Evolutionary conservation across 2,797 vertebrate genomes (phyloP).

Genomic region (Siniperca scherzeri): DNA sequence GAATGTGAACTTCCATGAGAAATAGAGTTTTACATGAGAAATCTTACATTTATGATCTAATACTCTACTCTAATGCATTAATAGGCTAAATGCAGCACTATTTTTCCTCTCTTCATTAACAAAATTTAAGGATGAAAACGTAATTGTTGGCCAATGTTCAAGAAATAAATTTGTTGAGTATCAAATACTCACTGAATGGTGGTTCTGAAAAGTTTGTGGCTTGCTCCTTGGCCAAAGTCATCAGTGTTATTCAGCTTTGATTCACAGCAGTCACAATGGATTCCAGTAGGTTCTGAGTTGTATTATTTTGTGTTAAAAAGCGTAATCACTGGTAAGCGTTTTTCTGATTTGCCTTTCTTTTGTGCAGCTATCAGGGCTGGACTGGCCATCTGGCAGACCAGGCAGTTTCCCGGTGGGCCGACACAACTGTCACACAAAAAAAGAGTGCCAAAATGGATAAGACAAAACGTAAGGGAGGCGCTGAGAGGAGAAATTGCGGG

Average conservation of each 20-base stretch:
- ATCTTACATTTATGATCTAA: not conserved
- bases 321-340: constrained; percentile 2
- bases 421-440: too few species aligned
- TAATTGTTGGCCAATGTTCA: not conserved
- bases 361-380: not conserved
- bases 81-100: not conserved
- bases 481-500: too few species aligned
- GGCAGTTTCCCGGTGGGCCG: too few species aligned
- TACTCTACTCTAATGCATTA: not conserved
- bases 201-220: not conserved
- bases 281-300: not conserved
- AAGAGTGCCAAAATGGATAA: too few species aligned
- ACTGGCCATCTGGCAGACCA: too few species aligned
- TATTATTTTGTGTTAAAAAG: constrained; percentile 17
- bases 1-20: not conserved
- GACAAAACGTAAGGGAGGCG: too few species aligned
- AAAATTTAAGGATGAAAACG: not conserved
- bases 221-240: not conserved
- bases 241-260: constrained; percentile 15
- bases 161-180: not conserved
- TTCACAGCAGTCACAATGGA: constrained; percentile 3
- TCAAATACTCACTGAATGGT: not conserved
- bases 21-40: not conserved
- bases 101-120: not conserved
- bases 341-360: constrained; percentile 1